Percentiles rank a stretch among this genome's conserved stretches.
phyloP scores from a whole-genome alignment of 1,140 invertebrate species.

The Drosophila novamexicana region DNA sequence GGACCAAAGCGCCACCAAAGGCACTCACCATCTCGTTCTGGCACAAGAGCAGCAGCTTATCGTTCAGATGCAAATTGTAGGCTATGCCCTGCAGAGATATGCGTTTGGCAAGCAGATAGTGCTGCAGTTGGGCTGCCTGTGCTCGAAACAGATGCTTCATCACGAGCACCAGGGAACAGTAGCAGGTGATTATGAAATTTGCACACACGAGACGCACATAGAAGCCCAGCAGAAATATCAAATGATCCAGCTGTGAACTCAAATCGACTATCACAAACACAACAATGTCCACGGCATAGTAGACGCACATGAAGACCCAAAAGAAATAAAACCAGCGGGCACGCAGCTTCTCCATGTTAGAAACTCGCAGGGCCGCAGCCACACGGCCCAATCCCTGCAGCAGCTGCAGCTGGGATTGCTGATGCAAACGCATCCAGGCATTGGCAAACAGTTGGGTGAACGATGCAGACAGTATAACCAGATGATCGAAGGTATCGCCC shows the following conservation, averaged over 20 bases:
- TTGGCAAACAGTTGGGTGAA: constrained; percentile 48
- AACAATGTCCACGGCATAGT: constrained; percentile 1
- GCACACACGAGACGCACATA: constrained; percentile 14
- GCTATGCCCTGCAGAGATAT: neutral
- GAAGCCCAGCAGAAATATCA: constrained; percentile 12
- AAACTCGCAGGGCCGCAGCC: neutral
- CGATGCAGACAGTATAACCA: constrained; percentile 38
- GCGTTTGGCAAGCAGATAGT: neutral
- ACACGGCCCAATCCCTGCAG: constrained; percentile 24
- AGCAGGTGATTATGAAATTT: constrained; percentile 23
- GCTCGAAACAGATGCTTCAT: constrained; percentile 6
- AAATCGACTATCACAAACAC: constrained; percentile 4
- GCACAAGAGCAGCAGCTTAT: constrained; percentile 2
- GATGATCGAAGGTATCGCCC: constrained; percentile 41
- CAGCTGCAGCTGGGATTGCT: constrained; percentile 28
- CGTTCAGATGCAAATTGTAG: constrained; percentile 11
- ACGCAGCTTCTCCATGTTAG: neutral
- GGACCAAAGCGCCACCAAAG: constrained; percentile 6
- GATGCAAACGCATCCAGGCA: constrained; percentile 47
- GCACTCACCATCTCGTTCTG: constrained; percentile 2
- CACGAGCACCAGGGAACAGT: neutral
- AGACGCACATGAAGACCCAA: constrained; percentile 7
- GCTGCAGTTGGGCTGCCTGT: neutral
- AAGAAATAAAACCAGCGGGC: constrained; percentile 16
- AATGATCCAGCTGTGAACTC: neutral